These are phyloP conservation scores for Drosophila kurseongensis DNA, from an alignment of 1,140 invertebrate species.

Conservation along the genomic window DNA sequence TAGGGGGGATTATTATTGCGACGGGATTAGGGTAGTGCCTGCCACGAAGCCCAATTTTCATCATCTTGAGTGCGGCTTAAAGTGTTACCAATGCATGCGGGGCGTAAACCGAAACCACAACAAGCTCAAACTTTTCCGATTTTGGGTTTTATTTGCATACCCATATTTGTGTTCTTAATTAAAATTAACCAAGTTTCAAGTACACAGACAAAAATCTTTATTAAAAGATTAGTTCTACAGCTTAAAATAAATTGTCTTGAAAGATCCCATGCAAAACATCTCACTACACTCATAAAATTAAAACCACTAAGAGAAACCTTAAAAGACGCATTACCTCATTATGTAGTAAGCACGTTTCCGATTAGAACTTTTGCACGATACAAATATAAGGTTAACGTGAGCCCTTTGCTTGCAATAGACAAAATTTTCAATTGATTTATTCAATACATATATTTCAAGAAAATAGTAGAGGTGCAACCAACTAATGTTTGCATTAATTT, in stretches of 20 bases:
- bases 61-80: slow-evolving; percentile 48
- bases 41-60: slow-evolving; percentile 33
- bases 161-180: not conserved
- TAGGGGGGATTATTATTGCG: slow-evolving; percentile 27
- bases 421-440: too few species aligned
- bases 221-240: not conserved
- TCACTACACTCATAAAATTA: not conserved
- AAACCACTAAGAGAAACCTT: slow-evolving; percentile 19
- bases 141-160: slow-evolving; percentile 15
- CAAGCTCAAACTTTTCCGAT: slow-evolving; percentile 6
- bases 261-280: not conserved
- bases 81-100: slow-evolving; percentile 14
- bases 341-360: slow-evolving; percentile 26
- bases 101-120: not conserved
- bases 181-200: slow-evolving; percentile 7
- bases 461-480: too few species aligned
- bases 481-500: too few species aligned
- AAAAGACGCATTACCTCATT: slow-evolving; percentile 21
- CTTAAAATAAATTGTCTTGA: not conserved
- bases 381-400: too few species aligned
- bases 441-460: too few species aligned
- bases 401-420: too few species aligned
- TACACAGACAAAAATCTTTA: too few species aligned
- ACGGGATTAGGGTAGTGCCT: slow-evolving; percentile 39
- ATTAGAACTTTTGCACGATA: slow-evolving; percentile 14